Conservation (phyloP, 2,113 vertebrate species). For the Chlamydotis undulata region DNA sequence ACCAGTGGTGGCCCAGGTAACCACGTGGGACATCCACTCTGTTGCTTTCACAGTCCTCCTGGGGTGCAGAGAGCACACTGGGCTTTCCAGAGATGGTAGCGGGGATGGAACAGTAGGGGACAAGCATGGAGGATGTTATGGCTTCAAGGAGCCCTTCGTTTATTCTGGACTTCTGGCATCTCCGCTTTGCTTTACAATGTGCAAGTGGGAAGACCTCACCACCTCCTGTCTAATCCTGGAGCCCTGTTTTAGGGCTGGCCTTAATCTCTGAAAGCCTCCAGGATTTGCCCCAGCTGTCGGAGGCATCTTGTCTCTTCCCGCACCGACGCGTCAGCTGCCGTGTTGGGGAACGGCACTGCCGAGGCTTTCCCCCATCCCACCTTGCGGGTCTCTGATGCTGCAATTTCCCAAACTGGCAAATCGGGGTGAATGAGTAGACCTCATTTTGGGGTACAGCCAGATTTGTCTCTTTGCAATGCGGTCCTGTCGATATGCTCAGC, state of each 20-base stretch:
- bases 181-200: accelerated
- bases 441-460: not conserved
- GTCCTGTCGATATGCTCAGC: not conserved
- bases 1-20: not conserved
- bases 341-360: accelerated
- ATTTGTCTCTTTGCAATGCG: not conserved
- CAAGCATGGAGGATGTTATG: accelerated
- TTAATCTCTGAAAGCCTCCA: not conserved
- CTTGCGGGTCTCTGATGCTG: not conserved
- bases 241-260: not conserved
- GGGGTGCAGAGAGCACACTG: not conserved
- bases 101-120: not conserved
- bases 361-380: not conserved
- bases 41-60: not conserved
- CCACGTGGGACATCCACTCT: not conserved
- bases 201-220: not conserved
- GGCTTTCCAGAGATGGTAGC: not conserved
- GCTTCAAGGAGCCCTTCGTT: not conserved
- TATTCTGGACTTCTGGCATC: not conserved
- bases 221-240: not conserved
- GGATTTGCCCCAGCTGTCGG: not conserved
- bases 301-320: not conserved
- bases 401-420: not conserved
- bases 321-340: accelerated
- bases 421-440: not conserved